Evolutionary conservation across 2,888 invertebrate genomes (phyloP), one percentile per base, ranked within the genome.

Genomic region (Dioctria linearis): DNA sequence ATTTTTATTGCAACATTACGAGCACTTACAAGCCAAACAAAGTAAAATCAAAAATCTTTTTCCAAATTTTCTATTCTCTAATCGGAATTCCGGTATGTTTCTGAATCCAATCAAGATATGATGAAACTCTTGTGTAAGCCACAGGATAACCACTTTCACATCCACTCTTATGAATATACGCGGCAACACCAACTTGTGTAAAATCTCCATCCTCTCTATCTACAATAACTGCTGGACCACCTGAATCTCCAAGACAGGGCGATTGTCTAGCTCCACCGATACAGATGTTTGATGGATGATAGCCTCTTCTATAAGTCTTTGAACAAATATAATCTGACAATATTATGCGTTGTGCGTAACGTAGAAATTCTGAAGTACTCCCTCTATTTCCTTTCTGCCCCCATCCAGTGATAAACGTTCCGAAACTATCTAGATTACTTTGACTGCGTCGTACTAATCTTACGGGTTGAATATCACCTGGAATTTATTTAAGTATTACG

Each of bases 61-160:
- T 25, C 25, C 25, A 25, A 25, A 25, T 25, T 25, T 25, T 3
- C 42, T 3, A 76, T 39, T 76, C 63, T 3, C 46, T 76, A 39
- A 63, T 61, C 5, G 46, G 49, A 54, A 81, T 49, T 66, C 80
- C 81, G 13, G 78, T 80, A 3, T 76, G 49, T 40, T 79, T n/a
- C 5, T 49, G 40, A 63, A 81, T 81, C 80, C 82, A 82, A 42
- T 66, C 67, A 11, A 82, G 67, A 57, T 80, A 80, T 25, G 82
- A 73, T 0, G 79, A 79, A 37, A 80, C 49, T n/a, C 79, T 67
- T 5, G 80, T 71, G 40, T 71, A 79, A 39, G 63, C 79, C 11
- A 65, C 63, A 11, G 82, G 82, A 8, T 46, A 42, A 11, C 75
- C 73, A n/a, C 46, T 65, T 51, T 82, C 79, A 59, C 82, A 82